These are phyloP conservation scores for Pecten maximus DNA, from an alignment of 2,888 invertebrate species.

Conservation along the genomic window DNA sequence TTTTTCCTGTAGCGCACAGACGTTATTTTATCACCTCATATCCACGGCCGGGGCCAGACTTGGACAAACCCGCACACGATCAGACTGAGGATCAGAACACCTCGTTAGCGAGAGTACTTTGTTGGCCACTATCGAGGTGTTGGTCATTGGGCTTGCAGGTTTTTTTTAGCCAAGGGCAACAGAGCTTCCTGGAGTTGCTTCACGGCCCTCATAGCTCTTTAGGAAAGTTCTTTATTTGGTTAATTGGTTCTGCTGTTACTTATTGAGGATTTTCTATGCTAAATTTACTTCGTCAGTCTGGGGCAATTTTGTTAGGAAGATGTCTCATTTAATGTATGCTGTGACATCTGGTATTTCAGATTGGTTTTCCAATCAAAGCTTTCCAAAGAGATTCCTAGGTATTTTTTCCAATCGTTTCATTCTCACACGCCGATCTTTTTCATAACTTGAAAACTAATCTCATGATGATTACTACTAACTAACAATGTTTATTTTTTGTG, in stretches of 20 bases:
- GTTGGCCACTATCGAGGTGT: not conserved
- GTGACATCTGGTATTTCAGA: constrained; percentile 2
- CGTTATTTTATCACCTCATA: constrained; percentile 3
- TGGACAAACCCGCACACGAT: not conserved
- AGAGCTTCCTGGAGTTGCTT: not conserved
- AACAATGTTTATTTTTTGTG: not conserved
- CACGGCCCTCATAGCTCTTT: not conserved
- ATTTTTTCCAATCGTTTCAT: not conserved
- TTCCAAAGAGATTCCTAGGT: not conserved
- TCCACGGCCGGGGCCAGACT: not conserved
- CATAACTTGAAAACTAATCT: not conserved
- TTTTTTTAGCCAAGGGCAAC: not conserved
- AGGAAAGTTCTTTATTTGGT: not conserved
- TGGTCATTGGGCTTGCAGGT: not conserved
- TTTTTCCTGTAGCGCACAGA: not conserved
- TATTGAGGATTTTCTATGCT: not conserved
- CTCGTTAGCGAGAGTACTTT: constrained; percentile 21
- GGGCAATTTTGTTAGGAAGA: not conserved
- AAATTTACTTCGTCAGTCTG: not conserved
- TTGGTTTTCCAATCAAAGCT: not conserved
- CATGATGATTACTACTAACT: not conserved
- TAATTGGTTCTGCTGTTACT: not conserved
- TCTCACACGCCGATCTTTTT: not conserved
- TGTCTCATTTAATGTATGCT: not conserved
- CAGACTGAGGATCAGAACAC: not conserved